These are phyloP conservation scores for Trididemnum miniatum DNA, from an alignment of 23 tunicate species.

Conservation along the genomic window DNA sequence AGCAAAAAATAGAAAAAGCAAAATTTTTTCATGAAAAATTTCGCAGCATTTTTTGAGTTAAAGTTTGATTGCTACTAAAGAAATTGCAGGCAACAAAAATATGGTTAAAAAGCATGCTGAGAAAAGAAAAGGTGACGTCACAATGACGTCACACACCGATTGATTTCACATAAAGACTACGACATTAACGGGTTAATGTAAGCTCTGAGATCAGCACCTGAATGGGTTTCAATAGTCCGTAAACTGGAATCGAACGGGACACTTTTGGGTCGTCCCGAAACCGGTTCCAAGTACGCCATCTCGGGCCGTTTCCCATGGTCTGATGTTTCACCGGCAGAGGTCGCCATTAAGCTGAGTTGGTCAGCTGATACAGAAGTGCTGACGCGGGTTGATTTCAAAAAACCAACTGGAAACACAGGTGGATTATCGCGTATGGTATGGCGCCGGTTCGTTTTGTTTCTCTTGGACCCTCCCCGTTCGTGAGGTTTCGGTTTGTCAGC, in stretches of 20 bases:
- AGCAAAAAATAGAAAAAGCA: too few species aligned
- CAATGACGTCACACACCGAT: neutral
- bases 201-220: neutral
- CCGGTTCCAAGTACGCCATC: too few species aligned
- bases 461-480: constrained; percentile 9
- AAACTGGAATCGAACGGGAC: neutral
- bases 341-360: constrained; percentile 14
- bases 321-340: neutral
- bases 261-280: neutral
- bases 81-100: too few species aligned
- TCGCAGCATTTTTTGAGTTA: too few species aligned
- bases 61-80: too few species aligned
- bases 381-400: constrained; percentile 16
- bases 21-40: too few species aligned
- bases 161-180: neutral
- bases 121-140: neutral
- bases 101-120: neutral
- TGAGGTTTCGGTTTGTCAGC: constrained; percentile 33
- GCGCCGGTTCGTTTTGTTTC: neutral
- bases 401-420: neutral
- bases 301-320: neutral
- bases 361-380: constrained; percentile 29
- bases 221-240: neutral
- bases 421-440: constrained; percentile 30
- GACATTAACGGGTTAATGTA: neutral